Percentiles rank a stretch among this genome's conserved stretches.
Evolutionary conservation across 2,797 vertebrate species (phyloP).

Genomic region (Crypturellus tataupa): DNA sequence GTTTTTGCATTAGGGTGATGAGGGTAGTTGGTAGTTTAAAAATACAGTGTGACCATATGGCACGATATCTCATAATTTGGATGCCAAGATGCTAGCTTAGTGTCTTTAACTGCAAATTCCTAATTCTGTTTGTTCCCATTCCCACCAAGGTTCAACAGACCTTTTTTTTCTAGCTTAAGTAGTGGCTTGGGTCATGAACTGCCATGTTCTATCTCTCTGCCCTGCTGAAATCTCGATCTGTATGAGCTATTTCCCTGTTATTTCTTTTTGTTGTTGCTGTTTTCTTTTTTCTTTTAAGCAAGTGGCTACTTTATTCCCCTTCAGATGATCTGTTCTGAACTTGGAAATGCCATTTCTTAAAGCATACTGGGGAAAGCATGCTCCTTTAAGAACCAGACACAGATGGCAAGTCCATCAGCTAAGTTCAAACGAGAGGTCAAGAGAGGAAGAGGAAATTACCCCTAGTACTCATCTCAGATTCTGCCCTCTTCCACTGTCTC

Average conservation of each 20-base stretch:
- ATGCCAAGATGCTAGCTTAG: not conserved
- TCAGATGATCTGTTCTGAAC: slow-evolving; percentile 59
- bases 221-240: not conserved
- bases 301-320: not conserved
- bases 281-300: not conserved
- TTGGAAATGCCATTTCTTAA: slow-evolving; percentile 55
- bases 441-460: slow-evolving; percentile 69
- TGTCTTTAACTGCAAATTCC: not conserved
- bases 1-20: not conserved
- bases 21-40: slow-evolving; percentile 21
- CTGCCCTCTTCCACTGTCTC: slow-evolving; percentile 57
- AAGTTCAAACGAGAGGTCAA: slow-evolving; percentile 71
- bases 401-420: slow-evolving; percentile 75
- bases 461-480: slow-evolving; percentile 24
- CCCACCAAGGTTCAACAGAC: not conserved
- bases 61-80: not conserved
- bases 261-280: not conserved
- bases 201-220: not conserved
- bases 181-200: not conserved
- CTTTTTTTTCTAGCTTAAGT: not conserved
- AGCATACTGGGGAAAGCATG: not conserved
- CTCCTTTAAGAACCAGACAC: slow-evolving; percentile 64
- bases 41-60: not conserved
- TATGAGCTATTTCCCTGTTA: not conserved
- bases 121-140: not conserved